phyloP scores from a whole-genome alignment of 2,113 vertebrate genomes.

The Gobiocypris rarus region DNA sequence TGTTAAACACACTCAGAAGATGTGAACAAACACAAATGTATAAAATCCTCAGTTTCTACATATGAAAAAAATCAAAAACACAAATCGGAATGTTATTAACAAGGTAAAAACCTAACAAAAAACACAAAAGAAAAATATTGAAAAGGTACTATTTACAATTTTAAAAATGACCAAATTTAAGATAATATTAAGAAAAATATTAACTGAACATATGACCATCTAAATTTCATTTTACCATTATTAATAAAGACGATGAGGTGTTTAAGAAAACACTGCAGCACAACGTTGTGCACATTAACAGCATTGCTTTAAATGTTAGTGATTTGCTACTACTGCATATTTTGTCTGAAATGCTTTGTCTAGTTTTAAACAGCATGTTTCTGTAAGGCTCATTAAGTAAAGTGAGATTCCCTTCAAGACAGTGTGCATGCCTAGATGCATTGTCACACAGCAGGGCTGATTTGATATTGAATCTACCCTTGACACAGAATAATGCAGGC shows the following conservation, averaged over 20 bases:
- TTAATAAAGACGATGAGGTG: constrained; percentile 48
- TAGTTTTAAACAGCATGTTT: constrained; percentile 60
- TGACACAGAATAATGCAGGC: neutral
- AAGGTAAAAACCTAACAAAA: constrained; percentile 58
- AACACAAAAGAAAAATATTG: constrained; percentile 43
- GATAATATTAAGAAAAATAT: constrained; percentile 51
- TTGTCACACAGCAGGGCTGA: neutral
- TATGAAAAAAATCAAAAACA: constrained; percentile 59
- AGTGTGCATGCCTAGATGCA: constrained; percentile 19
- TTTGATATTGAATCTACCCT: neutral
- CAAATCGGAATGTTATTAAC: constrained; percentile 79
- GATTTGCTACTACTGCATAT: constrained; percentile 47
- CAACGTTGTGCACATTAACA: constrained; percentile 44
- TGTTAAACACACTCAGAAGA: constrained; percentile 79
- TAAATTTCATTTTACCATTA: constrained; percentile 52
- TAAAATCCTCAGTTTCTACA: constrained; percentile 77
- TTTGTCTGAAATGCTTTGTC: constrained; percentile 43
- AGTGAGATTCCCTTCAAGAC: constrained; percentile 60
- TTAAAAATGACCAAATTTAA: constrained; percentile 60
- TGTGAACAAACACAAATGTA: constrained; percentile 78
- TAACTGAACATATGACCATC: constrained; percentile 53
- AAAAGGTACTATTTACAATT: constrained; percentile 61
- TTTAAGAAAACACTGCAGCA: constrained; percentile 59
- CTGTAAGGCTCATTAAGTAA: constrained; percentile 53
- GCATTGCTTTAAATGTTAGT: constrained; percentile 46